These are phyloP conservation scores for Cyrtodaria siliqua DNA, from an alignment of 2,888 invertebrate species.

Conservation along the genomic window DNA sequence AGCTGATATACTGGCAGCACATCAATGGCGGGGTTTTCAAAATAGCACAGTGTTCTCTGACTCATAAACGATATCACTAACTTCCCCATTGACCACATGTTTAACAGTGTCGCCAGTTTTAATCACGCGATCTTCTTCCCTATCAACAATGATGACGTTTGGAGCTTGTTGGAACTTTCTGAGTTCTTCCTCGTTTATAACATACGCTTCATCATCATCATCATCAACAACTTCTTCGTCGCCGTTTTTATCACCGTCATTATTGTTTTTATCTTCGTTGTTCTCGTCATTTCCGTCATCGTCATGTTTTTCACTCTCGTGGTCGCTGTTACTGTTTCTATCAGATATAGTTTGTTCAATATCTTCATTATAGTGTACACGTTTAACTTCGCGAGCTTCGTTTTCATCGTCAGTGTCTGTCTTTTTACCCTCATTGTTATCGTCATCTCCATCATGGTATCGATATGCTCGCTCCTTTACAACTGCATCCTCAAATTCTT, in stretches of 20 bases:
- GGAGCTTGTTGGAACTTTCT: neutral
- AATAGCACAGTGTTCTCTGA: conserved; percentile 10
- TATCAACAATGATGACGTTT: neutral
- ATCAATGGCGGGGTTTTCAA: too few species aligned
- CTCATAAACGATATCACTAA: neutral
- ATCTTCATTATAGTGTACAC: conserved; percentile 13
- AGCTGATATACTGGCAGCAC: too few species aligned
- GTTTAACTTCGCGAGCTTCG: conserved; percentile 5
- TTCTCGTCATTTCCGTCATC: neutral
- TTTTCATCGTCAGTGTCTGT: conserved; percentile 15
- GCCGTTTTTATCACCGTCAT: neutral
- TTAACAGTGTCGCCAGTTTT: too few species aligned
- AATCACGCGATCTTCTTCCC: too few species aligned
- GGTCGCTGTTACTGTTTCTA: neutral
- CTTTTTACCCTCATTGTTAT: conserved; percentile 8
- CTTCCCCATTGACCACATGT: too few species aligned
- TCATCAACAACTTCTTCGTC: neutral
- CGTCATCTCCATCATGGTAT: conserved; percentile 35
- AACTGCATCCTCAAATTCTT: conserved; percentile 14
- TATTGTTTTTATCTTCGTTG: neutral
- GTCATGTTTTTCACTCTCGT: conserved; percentile 5
- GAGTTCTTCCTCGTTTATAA: neutral
- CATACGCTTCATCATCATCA: neutral
- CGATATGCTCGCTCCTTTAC: conserved; percentile 19
- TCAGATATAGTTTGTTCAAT: conserved; percentile 15